These are phyloP conservation scores for Platycheirus rosarum DNA, from an alignment of 2,888 invertebrate genomes.

Conservation along the genomic window DNA sequence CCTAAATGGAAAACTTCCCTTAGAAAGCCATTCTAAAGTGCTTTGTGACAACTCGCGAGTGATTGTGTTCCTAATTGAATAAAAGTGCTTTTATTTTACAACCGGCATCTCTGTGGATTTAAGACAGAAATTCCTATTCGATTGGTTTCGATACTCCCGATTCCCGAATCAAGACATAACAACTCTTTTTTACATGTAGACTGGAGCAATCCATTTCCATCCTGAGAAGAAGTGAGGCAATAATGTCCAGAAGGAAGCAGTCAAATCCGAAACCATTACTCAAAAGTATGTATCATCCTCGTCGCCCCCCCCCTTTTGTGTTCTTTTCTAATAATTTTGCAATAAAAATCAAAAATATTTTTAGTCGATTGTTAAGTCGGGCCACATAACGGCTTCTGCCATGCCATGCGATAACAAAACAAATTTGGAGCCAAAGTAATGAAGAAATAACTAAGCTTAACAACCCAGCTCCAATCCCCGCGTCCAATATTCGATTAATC, in stretches of 20 bases:
- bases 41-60: background rate
- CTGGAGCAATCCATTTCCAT: constrained; percentile 75
- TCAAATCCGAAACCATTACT: constrained; percentile 95
- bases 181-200: constrained; percentile 74
- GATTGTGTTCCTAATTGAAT: constrained; percentile 2
- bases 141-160: constrained; percentile 20
- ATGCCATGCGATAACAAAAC: too few relatives aligned
- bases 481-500: constrained; percentile 62
- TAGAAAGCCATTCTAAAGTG: constrained; percentile 14
- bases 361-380: too few relatives aligned
- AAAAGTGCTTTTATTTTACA: constrained; percentile 9
- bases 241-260: constrained; percentile 97
- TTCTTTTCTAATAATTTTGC: background rate
- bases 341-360: too few relatives aligned
- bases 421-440: too few relatives aligned
- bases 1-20: constrained; percentile 24
- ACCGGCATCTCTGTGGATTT: constrained; percentile 63
- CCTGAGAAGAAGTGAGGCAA: constrained; percentile 75
- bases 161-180: constrained; percentile 49
- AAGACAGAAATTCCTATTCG: constrained; percentile 26
- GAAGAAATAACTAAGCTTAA: too few relatives aligned
- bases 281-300: constrained; percentile 90
- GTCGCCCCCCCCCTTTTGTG: too few relatives aligned
- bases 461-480: background rate
- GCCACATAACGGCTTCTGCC: too few relatives aligned